A percentile compares a stretch with the other conserved stretches of the same genome.
phyloP scores from a whole-genome alignment of 2,888 invertebrate genomes.

The Abrostola triplasia region DNA sequence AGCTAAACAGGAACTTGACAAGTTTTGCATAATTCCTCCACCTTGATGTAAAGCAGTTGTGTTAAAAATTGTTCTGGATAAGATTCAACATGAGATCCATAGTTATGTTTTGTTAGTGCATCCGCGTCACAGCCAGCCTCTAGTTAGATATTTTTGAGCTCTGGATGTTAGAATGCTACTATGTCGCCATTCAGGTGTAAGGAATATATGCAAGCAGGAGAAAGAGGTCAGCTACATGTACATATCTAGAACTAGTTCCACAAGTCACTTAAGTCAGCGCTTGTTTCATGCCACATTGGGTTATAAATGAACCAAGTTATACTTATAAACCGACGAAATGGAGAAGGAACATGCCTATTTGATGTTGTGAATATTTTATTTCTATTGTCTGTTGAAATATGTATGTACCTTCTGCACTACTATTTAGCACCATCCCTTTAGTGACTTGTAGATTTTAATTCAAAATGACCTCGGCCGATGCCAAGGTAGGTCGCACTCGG shows the following conservation, averaged over 20 bases:
- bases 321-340: neutral
- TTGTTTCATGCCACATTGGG: neutral
- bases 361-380: neutral
- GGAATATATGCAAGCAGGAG: conserved; percentile 72
- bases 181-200: conserved; percentile 67
- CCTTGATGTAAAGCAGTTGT: conserved; percentile 59
- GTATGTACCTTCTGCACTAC: neutral
- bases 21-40: conserved; percentile 69
- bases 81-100: conserved; percentile 71
- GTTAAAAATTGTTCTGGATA: conserved; percentile 85
- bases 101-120: conserved; percentile 81
- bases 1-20: conserved; percentile 30
- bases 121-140: conserved; percentile 79
- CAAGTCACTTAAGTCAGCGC: conserved; percentile 20
- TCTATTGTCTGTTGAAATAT: neutral
- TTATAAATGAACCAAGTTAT: neutral
- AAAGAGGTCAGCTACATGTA: conserved; percentile 67
- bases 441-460: conserved; percentile 29
- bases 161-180: conserved; percentile 75
- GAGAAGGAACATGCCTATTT: neutral
- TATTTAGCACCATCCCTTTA: neutral
- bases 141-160: conserved; percentile 70
- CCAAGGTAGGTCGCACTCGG: conserved; percentile 28
- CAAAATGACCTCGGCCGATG: conserved; percentile 6
- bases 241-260: conserved; percentile 19